These are phyloP conservation scores for Chiridota heheva DNA, from an alignment of 35 echinoderm and acorn worm species.

Conservation along the genomic window DNA sequence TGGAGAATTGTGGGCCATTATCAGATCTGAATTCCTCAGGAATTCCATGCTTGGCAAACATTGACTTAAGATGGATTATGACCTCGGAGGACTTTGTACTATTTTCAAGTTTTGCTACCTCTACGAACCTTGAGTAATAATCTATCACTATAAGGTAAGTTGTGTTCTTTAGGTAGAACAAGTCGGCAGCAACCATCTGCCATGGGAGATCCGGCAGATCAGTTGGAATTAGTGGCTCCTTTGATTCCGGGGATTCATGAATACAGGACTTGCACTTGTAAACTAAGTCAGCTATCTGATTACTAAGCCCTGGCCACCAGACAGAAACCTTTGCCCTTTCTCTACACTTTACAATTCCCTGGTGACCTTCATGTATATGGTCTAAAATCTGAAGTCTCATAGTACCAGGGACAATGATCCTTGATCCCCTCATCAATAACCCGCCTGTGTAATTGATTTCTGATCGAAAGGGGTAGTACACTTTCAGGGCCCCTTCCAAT, in stretches of 20 bases:
- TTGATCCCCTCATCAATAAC: conserved; percentile 11
- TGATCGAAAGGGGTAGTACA: neutral
- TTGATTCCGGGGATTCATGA: neutral
- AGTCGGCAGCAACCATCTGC: neutral
- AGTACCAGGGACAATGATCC: neutral
- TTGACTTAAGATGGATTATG: conserved; percentile 38
- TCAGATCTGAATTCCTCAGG: conserved; percentile 25
- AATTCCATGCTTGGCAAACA: conserved; percentile 37
- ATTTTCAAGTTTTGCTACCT: conserved; percentile 23
- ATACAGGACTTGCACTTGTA: neutral
- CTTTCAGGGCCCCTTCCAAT: neutral
- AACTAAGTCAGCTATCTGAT: neutral
- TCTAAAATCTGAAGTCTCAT: conserved; percentile 19
- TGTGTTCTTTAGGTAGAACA: neutral
- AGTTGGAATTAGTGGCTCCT: neutral
- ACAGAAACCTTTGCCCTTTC: neutral
- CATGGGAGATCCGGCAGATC: neutral
- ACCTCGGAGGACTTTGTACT: conserved; percentile 9
- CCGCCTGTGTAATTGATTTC: neutral
- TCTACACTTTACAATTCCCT: conserved; percentile 32
- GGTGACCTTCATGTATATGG: conserved; percentile 24
- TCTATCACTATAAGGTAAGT: conserved; percentile 66
- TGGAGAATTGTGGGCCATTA: conserved; percentile 45
- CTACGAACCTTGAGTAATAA: conserved; percentile 55
- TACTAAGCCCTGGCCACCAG: conserved; percentile 14